Evolutionary conservation across 2,888 invertebrate genomes (phyloP).

Genomic region (Drosophila paramelanica): DNA sequence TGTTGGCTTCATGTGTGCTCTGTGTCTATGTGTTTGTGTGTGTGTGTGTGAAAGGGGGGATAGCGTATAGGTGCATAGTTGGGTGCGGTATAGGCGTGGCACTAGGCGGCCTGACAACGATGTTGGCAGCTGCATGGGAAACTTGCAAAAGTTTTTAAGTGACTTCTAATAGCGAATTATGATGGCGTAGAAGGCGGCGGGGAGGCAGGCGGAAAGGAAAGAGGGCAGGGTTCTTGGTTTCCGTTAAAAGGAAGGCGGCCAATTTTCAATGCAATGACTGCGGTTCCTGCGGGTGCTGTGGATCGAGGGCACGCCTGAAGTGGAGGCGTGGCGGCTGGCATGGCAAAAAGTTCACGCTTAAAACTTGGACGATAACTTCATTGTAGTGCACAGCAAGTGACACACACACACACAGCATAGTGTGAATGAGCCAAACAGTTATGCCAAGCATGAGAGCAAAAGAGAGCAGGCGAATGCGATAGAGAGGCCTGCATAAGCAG

Average conservation of each 20-base stretch:
- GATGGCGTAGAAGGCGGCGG: constrained; percentile 59
- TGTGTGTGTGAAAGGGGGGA: not conserved
- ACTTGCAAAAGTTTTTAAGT: constrained; percentile 78
- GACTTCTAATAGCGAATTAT: constrained; percentile 79
- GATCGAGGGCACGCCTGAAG: not conserved
- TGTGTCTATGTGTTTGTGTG: constrained; percentile 3
- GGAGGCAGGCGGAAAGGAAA: not conserved
- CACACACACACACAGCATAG: constrained; percentile 26
- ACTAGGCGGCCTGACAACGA: constrained; percentile 73
- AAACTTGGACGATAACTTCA: constrained; percentile 81
- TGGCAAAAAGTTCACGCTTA: constrained; percentile 74
- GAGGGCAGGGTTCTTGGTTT: constrained; percentile 25
- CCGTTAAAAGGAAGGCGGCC: constrained; percentile 57
- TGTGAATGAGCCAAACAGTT: constrained; percentile 13
- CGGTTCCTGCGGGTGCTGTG: constrained; percentile 23
- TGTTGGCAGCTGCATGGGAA: constrained; percentile 79
- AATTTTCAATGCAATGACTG: constrained; percentile 68
- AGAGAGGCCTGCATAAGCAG: constrained; percentile 46
- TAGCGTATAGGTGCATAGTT: constrained; percentile 24
- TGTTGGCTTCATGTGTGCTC: constrained; percentile 20
- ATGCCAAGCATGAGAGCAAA: constrained; percentile 3
- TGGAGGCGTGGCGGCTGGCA: constrained; percentile 49
- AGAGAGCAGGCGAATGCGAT: not conserved
- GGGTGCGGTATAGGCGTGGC: constrained; percentile 34
- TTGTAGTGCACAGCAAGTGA: constrained; percentile 57